Base-by-base conservation (phyloP, 2,797 vertebrate genomes). In the Nyctalus aviator region DNA sequence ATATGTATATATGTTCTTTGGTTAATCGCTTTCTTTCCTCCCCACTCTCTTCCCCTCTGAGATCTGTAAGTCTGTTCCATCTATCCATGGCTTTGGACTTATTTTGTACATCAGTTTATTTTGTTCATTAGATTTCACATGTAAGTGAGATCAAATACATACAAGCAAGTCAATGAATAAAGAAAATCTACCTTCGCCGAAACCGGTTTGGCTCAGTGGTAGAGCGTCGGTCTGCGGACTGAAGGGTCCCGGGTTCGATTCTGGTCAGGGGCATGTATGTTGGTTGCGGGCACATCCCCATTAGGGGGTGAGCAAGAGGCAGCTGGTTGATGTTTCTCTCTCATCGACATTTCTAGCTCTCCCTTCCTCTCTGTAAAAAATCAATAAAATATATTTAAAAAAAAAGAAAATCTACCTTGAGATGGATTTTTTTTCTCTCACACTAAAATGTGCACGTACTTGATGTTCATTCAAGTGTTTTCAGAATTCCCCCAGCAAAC, bases 401-500 rank as follows among this genome's bases (percentile, higher is more conserved):
- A 50, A 9, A 21, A 95, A 84, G n/a, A 77, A 32, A 50, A 9
- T 85, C 17, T 41, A 64, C 23, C 8, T 53, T 68, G 5, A 79
- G 13, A 78, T 73, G 3, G 32, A 30, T 64, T 53, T 73, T 32
- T 32, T 62, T 64, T 14, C 25, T 64, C 10, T 82, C 57, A 13
- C 50, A 53, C 23, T 15, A 15, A 50, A 69, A 84, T 35, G 17
- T 27, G 4, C 23, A n/a, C 25, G 21, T 86, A 35, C 23, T 50
- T 66, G 37, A 92, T 55, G n/a, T 83, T 57, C 15, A 89, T 68
- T 92, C 18, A 86, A 69, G 53, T 59, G 41, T 88, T 93, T 88
- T 94, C 90, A 88, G 48, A 87, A 85, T 93, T 68, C 2, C 14
- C 8, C 32, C 12, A 11, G 4, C 76, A 68, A 85, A 35, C 35